phyloP scores from a whole-genome alignment of 2,113 vertebrate genomes.

The Pholis gunnellus region DNA sequence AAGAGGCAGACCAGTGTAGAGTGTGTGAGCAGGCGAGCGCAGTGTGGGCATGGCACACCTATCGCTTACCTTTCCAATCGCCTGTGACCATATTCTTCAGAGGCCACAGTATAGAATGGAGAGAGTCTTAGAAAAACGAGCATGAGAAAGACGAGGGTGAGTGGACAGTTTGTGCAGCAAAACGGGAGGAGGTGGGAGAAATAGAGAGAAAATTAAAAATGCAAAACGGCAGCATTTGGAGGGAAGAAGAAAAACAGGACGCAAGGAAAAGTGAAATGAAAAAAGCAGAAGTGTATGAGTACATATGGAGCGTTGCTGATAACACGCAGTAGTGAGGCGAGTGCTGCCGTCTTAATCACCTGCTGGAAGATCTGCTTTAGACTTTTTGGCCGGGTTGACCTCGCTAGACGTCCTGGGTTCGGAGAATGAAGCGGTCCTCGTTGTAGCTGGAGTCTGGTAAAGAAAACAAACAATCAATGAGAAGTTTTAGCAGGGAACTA shows the following conservation, averaged over 20 bases:
- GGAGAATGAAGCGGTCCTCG: constrained; percentile 95
- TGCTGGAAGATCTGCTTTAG: constrained; percentile 86
- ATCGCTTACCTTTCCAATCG: constrained; percentile 76
- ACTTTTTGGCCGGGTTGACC: constrained; percentile 89
- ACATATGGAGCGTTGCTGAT: constrained; percentile 34
- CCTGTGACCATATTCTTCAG: constrained; percentile 79
- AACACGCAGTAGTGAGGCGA: constrained; percentile 62
- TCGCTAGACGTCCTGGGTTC: constrained; percentile 86
- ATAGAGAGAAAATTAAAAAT: constrained; percentile 34
- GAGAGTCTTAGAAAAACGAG: constrained; percentile 76
- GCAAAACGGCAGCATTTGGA: constrained; percentile 24
- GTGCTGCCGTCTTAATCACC: constrained; percentile 77
- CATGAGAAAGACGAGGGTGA: constrained; percentile 58
- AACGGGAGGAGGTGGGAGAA: constrained; percentile 18
- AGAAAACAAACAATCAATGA: neutral
- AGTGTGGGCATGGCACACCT: constrained; percentile 56
- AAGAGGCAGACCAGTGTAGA: constrained; percentile 27
- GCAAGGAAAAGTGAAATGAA: constrained; percentile 47
- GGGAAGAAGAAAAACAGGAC: constrained; percentile 8
- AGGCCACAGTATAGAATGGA: constrained; percentile 80
- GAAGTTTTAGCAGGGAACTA: neutral
- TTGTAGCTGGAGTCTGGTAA: constrained; percentile 90
- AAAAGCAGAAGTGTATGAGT: constrained; percentile 57
- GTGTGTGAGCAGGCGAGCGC: constrained; percentile 32
- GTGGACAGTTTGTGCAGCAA: constrained; percentile 49